Percentiles rank a stretch among this genome's conserved stretches.
Conservation (phyloP, 2,888 invertebrate species). For the Craniophora ligustri region DNA sequence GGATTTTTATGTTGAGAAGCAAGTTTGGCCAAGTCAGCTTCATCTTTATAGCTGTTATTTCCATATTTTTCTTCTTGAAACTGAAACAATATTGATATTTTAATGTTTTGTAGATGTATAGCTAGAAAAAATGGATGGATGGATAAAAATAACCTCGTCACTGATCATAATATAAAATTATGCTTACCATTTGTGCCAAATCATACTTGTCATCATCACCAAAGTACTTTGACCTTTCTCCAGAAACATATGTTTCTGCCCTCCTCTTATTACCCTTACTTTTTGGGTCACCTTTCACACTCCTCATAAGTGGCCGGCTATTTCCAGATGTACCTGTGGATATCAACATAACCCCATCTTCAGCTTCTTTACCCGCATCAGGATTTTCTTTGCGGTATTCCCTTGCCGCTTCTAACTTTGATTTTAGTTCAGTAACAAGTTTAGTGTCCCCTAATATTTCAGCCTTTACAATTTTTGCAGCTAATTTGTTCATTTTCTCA, state of each 20-base stretch:
- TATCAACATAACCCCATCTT: constrained; percentile 90
- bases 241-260: constrained; percentile 92
- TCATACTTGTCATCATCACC: constrained; percentile 96
- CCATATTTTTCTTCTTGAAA: constrained; percentile 94
- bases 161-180: background rate
- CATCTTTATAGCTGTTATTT: constrained; percentile 93
- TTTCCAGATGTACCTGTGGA: constrained; percentile 91
- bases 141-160: no score
- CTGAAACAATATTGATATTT: constrained; percentile 80
- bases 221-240: constrained; percentile 94
- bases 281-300: constrained; percentile 77
- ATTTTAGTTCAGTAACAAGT: constrained; percentile 91
- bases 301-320: constrained; percentile 89
- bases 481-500: constrained; percentile 96
- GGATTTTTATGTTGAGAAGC: constrained; percentile 90
- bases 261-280: constrained; percentile 86
- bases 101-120: background rate
- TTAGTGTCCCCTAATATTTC: constrained; percentile 96
- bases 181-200: constrained; percentile 93
- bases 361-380: constrained; percentile 66
- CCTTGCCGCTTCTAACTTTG: constrained; percentile 92
- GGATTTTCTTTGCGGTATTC: constrained; percentile 83
- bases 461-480: constrained; percentile 97
- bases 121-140: no score
- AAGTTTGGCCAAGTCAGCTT: constrained; percentile 93